phyloP scores from a whole-genome alignment of 2,797 vertebrate genomes.

The Hylomyscus alleni region DNA sequence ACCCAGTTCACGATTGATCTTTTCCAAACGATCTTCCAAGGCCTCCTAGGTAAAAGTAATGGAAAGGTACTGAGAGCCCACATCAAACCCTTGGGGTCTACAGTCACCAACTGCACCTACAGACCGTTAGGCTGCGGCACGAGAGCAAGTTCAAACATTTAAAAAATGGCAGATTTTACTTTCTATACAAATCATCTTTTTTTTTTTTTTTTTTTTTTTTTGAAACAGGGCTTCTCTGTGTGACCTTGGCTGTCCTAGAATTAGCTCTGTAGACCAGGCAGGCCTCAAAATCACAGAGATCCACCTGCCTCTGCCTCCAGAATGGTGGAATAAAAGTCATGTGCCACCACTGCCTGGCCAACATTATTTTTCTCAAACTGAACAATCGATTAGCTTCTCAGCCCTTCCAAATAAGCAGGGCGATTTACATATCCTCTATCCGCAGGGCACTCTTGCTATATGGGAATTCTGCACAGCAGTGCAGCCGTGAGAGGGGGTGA shows the following conservation, averaged over 20 bases:
- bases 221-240: not conserved
- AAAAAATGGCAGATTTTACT: not conserved
- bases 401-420: slow-evolving; percentile 4
- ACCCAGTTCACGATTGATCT: slow-evolving; percentile 95
- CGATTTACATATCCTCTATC: not conserved
- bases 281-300: not conserved
- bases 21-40: slow-evolving; percentile 96
- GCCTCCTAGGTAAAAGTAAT: slow-evolving; percentile 90
- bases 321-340: not conserved
- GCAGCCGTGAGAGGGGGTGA: not conserved
- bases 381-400: slow-evolving; percentile 22
- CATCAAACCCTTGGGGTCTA: not conserved
- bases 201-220: not conserved
- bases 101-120: not conserved
- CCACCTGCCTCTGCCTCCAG: not conserved
- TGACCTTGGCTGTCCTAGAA: not conserved
- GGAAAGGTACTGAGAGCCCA: slow-evolving; percentile 2
- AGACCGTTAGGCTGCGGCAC: not conserved
- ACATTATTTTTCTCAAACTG: slow-evolving; percentile 4
- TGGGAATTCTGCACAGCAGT: not conserved
- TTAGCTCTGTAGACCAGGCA: not conserved
- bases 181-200: not conserved
- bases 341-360: not conserved
- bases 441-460: not conserved
- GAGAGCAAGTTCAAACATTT: not conserved